Evolutionary conservation across 2,888 invertebrate species (phyloP).

Genomic region (Actias luna): DNA sequence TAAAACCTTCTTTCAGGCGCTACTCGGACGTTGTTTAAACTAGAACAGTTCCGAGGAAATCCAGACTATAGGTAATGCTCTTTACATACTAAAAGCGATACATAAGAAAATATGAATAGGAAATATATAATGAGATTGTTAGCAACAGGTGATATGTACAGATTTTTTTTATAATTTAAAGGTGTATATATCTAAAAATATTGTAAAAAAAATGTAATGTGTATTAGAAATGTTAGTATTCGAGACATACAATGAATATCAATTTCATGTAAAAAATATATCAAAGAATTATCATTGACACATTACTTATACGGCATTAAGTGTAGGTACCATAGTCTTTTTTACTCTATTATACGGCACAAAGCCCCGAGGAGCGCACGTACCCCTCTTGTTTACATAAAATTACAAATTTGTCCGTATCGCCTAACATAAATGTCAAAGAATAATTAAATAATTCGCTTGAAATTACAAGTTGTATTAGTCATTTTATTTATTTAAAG

Average conservation of each 20-base stretch:
- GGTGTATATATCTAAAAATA: too few relatives aligned
- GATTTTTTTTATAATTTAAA: too few relatives aligned
- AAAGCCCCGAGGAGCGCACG: neutral
- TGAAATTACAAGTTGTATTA: neutral
- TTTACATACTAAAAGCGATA: too few relatives aligned
- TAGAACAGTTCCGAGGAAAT: too few relatives aligned
- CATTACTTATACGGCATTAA: constrained; percentile 16
- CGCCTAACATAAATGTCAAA: neutral
- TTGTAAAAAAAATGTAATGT: too few relatives aligned
- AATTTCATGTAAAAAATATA: neutral
- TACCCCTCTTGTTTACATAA: constrained; percentile 12
- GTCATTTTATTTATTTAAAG: neutral
- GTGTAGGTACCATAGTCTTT: constrained; percentile 4
- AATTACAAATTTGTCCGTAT: neutral
- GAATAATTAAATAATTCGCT: neutral
- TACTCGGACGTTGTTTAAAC: too few relatives aligned
- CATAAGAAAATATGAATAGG: too few relatives aligned
- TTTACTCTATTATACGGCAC: constrained; percentile 14
- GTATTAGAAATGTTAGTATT: neutral
- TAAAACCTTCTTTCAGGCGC: too few relatives aligned
- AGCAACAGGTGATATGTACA: too few relatives aligned
- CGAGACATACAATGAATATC: neutral
- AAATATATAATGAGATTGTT: too few relatives aligned
- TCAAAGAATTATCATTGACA: constrained; percentile 6
- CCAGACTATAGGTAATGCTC: too few relatives aligned